Base-by-base conservation (phyloP, 2,797 vertebrate species). In the Enteromius treurensis region DNA sequence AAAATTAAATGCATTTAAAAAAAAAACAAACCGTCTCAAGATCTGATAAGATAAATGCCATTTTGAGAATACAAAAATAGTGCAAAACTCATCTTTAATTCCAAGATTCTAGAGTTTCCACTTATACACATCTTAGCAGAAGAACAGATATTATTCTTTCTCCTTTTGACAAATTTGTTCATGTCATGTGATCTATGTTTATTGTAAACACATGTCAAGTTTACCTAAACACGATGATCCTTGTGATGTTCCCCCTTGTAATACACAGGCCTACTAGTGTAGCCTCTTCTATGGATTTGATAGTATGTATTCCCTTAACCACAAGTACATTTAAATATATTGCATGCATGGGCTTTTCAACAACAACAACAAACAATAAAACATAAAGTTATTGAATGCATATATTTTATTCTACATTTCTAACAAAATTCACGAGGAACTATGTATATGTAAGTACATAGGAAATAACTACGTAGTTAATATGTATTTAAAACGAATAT, bases 391-490 rank as follows among this genome's bases (percentile, higher is more conserved):
- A 21, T 9, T 53, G 1, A 3, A 29, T 9, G 26, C 37, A 80
- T 9, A 15, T 21, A 79, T 62, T 55, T 55, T n/a, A 62, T 4
- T 15, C 6, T 32, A 32, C 1, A 47, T 17, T 10, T 15, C 34
- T 62, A n/a, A 15, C 45, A 7, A 74, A 14, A 47, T 34, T 21
- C 2, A 71, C 0, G 17, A 29, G 13, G 21, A 45, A 37, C 29
- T 49, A 23, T n/a, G 32, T 34, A 49, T 13, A 74, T 21, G n/a
- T 49, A 37, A 81, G 29, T 51, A 65, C 42, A 81, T 51, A 5
- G 11, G 19, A 34, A 79, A 65, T 51, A 51, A 67, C 77, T 62
- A 34, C 47, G 53, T 42, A 76, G 26, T 37, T 42, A 69, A 42
- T 13, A 69, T 14, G 8, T 19, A 79, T 47, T 32, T 8, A 19